phyloP scores from a whole-genome alignment of 2,113 vertebrate species.

The Equus quagga region DNA sequence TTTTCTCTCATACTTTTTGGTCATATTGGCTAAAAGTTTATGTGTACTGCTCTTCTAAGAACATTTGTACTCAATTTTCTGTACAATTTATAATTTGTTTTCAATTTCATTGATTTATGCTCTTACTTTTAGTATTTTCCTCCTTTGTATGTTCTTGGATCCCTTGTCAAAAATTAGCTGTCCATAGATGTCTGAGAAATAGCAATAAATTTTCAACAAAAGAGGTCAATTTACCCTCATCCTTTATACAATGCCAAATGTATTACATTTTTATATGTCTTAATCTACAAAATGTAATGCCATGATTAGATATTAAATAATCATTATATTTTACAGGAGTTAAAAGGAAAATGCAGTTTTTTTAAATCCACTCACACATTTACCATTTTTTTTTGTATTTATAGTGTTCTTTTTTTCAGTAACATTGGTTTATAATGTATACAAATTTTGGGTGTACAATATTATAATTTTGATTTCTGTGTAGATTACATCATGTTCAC shows the following conservation, averaged over 20 bases:
- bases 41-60: neutral
- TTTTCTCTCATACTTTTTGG: neutral
- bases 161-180: no score
- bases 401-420: no score
- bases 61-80: neutral
- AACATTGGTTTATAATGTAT: no score
- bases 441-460: no score
- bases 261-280: neutral
- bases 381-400: no score
- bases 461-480: no score
- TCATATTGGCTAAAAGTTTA: neutral
- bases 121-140: neutral
- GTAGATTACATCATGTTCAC: no score
- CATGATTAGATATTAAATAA: neutral
- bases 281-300: neutral
- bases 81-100: neutral
- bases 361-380: no score
- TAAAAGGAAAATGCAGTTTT: no score
- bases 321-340: no score
- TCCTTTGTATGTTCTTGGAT: neutral
- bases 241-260: neutral
- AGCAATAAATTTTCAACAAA: neutral
- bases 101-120: neutral
- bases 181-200: no score
- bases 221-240: neutral